Percentiles rank a stretch among this genome's conserved stretches.
Conservation (phyloP, 2,113 vertebrate species). For the Podocnemis expansa region DNA sequence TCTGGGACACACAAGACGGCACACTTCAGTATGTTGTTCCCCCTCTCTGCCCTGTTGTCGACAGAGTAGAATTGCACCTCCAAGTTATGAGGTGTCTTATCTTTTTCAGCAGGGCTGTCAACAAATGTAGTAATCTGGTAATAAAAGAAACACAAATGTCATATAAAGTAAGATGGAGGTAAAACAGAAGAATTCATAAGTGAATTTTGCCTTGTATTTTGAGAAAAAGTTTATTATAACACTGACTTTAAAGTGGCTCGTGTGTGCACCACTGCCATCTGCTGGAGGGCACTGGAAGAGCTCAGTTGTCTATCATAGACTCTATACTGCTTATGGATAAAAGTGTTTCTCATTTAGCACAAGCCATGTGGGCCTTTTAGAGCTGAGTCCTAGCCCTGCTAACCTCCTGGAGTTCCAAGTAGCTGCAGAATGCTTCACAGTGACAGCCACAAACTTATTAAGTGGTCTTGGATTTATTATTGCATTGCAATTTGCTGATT, state of each 20-base stretch:
- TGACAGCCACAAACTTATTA: not conserved
- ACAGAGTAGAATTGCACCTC: not conserved
- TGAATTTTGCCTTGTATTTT: not conserved
- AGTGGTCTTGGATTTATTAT: not conserved
- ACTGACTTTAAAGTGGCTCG: not conserved
- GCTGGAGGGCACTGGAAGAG: not conserved
- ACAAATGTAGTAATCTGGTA: not conserved
- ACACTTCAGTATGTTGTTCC: not conserved
- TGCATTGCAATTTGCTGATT: not conserved
- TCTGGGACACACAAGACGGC: not conserved
- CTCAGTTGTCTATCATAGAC: not conserved
- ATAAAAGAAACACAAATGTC: not conserved
- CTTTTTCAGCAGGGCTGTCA: not conserved
- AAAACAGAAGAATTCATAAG: not conserved
- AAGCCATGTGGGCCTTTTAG: not conserved
- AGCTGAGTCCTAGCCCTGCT: not conserved
- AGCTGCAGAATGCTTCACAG: not conserved
- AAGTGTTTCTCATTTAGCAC: not conserved
- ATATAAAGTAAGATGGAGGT: not conserved
- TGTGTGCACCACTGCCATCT: not conserved
- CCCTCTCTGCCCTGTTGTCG: not conserved
- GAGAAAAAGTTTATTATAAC: not conserved
- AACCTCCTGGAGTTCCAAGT: not conserved
- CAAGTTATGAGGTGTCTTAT: not conserved
- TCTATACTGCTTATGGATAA: not conserved